phyloP scores from a whole-genome alignment of 1,140 invertebrate genomes.

The Orius insidiosus region DNA sequence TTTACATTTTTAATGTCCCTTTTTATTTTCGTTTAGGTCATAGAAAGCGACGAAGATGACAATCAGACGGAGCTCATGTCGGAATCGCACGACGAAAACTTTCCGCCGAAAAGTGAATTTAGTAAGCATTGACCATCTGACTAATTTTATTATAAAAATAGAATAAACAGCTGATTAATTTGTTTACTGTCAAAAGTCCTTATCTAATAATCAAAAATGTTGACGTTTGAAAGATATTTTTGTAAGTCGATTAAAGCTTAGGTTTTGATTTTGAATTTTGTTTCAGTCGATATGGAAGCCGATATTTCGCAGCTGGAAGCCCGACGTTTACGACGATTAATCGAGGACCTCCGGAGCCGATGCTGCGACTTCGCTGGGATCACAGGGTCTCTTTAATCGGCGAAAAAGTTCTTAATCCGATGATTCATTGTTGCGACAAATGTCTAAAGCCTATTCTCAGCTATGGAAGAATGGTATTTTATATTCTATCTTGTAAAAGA shows the following conservation, averaged over 20 bases:
- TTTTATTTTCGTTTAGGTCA: slow-evolving; percentile 26
- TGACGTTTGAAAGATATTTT: too few species aligned
- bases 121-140: slow-evolving; percentile 21
- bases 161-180: too few species aligned
- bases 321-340: slow-evolving; percentile 82
- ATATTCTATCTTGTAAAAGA: too few species aligned
- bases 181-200: too few species aligned
- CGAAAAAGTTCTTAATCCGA: slow-evolving; percentile 86
- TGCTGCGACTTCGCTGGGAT: slow-evolving; percentile 68
- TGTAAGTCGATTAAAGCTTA: too few species aligned
- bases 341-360: slow-evolving; percentile 68
- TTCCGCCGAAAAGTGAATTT: slow-evolving; percentile 26
- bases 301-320: slow-evolving; percentile 78
- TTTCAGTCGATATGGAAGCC: slow-evolving; percentile 64
- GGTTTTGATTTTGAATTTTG: not conserved
- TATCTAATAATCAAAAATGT: too few species aligned
- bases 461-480: slow-evolving; percentile 76
- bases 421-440: slow-evolving; percentile 90
- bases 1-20: slow-evolving; percentile 5
- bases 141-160: too few species aligned
- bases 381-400: slow-evolving; percentile 84
- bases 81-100: slow-evolving; percentile 28
- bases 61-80: slow-evolving; percentile 35
- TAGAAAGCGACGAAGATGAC: slow-evolving; percentile 54
- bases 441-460: slow-evolving; percentile 86